These are phyloP conservation scores for Epinephelus fuscoguttatus DNA, from an alignment of 2,113 vertebrate genomes.

Conservation along the genomic window DNA sequence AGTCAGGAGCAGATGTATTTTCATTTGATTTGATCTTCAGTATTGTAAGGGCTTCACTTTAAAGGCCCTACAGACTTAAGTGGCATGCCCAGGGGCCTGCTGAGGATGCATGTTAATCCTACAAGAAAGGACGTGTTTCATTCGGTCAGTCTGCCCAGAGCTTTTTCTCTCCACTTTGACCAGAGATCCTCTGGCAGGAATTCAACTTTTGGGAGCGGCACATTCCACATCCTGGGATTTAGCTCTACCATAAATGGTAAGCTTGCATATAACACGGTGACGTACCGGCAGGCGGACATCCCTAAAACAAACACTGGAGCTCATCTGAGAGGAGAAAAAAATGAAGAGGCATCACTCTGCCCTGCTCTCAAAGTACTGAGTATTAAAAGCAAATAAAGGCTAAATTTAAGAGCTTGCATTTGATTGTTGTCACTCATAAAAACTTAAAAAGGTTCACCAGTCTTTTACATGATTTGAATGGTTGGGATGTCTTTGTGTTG, in stretches of 20 bases:
- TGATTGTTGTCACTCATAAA: too few relatives aligned
- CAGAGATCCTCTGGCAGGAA: conserved; percentile 73
- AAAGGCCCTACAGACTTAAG: background rate
- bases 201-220: conserved; percentile 83
- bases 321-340: conserved; percentile 35
- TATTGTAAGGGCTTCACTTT: background rate
- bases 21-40: background rate
- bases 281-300: conserved; percentile 72
- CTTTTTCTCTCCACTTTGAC: conserved; percentile 48
- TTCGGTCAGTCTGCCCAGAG: background rate
- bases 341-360: conserved; percentile 53
- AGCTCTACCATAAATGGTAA: conserved; percentile 88
- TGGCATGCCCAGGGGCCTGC: background rate
- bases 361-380: background rate
- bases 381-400: too few relatives aligned
- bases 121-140: conserved; percentile 53
- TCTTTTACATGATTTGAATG: background rate
- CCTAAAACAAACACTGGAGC: conserved; percentile 72
- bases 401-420: too few relatives aligned
- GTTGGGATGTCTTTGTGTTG: background rate
- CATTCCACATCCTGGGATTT: conserved; percentile 86
- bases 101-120: background rate
- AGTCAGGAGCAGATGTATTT: background rate
- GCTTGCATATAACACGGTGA: conserved; percentile 79
- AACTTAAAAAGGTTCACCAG: background rate